Evolutionary conservation across 2,113 vertebrate genomes (phyloP).

Genomic region (Dipodomys stephensi): DNA sequence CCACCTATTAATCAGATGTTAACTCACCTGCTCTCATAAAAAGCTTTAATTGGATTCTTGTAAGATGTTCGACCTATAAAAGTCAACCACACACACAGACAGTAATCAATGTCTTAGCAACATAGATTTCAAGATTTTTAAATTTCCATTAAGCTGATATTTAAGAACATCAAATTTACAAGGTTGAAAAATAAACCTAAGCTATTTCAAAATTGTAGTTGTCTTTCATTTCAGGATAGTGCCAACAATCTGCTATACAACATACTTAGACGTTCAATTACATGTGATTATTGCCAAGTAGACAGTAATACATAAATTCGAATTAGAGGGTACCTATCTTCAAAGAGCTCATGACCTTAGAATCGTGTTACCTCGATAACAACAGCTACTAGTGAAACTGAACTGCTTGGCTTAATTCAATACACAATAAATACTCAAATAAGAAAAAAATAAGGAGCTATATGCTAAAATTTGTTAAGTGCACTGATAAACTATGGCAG

Average conservation of each 20-base stretch:
- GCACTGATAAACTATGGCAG: background rate
- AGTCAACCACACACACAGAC: conserved; percentile 46
- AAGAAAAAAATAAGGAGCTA: background rate
- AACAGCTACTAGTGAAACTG: background rate
- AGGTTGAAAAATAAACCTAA: background rate
- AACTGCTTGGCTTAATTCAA: background rate
- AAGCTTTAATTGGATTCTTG: conserved; percentile 66
- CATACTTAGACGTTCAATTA: background rate
- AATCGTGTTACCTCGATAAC: background rate
- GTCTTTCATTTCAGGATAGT: conserved; percentile 1
- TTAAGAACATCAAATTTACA: conserved; percentile 39
- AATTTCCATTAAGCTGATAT: conserved; percentile 58
- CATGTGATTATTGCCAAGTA: background rate
- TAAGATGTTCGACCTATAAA: conserved; percentile 76
- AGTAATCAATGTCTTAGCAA: background rate
- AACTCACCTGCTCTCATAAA: conserved; percentile 84
- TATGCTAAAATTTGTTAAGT: background rate
- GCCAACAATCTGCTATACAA: background rate
- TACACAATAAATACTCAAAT: background rate
- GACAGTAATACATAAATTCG: background rate
- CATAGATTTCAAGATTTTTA: conserved; percentile 3
- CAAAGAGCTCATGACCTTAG: conserved; percentile 53
- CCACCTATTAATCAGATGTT: background rate
- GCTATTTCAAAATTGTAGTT: conserved; percentile 27
- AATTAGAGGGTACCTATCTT: conserved; percentile 12